Percentiles rank a stretch among this genome's conserved stretches.
phyloP scores from a whole-genome alignment of 2,797 vertebrate species.

The Coregonus suidteri region DNA sequence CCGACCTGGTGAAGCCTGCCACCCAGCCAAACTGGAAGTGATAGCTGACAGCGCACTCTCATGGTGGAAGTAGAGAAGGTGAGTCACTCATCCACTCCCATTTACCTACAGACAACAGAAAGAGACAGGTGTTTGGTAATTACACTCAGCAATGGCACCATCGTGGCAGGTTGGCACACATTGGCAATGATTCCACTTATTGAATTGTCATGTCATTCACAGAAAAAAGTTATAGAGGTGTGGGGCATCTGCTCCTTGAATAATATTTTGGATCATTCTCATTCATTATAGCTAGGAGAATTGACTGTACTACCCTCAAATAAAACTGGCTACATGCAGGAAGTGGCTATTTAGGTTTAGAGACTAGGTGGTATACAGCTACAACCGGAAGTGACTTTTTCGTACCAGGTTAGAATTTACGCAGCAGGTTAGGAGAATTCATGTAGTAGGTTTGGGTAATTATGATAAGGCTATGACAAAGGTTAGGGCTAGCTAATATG shows the following conservation, averaged over 20 bases:
- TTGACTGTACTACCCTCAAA: not conserved
- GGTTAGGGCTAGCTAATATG: too few species aligned
- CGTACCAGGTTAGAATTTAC: too few species aligned
- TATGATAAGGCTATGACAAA: too few species aligned
- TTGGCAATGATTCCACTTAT: too few species aligned
- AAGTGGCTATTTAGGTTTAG: too few species aligned
- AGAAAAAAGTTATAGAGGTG: too few species aligned
- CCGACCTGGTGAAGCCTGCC: slow-evolving; percentile 76
- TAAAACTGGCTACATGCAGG: not conserved
- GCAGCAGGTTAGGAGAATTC: too few species aligned
- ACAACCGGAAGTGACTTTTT: too few species aligned
- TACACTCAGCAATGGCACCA: not conserved
- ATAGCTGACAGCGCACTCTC: slow-evolving; percentile 75
- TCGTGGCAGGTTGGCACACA: not conserved
- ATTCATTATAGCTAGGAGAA: not conserved
- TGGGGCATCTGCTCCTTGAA: not conserved
- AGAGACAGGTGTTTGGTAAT: not conserved
- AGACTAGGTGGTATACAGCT: too few species aligned
- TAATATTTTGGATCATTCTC: not conserved
- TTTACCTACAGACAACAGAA: slow-evolving; percentile 67
- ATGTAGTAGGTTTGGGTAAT: too few species aligned
- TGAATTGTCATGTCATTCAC: too few species aligned
- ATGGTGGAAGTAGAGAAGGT: slow-evolving; percentile 78
- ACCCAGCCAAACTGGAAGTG: slow-evolving; percentile 78
- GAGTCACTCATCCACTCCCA: slow-evolving; percentile 86